Conservation (phyloP, 2,888 invertebrate genomes). For the Monochamus alternatus region DNA sequence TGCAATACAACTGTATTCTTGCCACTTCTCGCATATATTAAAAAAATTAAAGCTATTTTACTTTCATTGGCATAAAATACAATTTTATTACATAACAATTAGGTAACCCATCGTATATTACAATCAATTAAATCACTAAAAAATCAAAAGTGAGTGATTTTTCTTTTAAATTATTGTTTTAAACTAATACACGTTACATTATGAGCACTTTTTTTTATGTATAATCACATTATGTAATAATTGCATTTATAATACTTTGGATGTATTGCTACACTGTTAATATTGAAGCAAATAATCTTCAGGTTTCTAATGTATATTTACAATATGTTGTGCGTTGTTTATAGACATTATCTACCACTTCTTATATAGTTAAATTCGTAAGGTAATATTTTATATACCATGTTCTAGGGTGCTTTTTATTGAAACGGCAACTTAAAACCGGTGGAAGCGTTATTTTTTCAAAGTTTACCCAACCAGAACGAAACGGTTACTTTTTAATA, state of each 20-base stretch:
- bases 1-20: conserved; percentile 27
- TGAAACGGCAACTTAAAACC: not conserved
- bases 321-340: conserved; percentile 33
- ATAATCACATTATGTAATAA: conserved; percentile 61
- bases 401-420: conserved; percentile 3
- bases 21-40: conserved; percentile 29
- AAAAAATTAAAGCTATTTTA: conserved; percentile 37
- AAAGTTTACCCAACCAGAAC: not conserved
- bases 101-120: conserved; percentile 26
- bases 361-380: conserved; percentile 4
- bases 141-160: not conserved
- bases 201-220: conserved; percentile 57
- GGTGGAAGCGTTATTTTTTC: not conserved
- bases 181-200: conserved; percentile 44
- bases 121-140: conserved; percentile 14
- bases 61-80: conserved; percentile 14
- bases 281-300: conserved; percentile 37
- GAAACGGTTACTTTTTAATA: not conserved
- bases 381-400: not conserved
- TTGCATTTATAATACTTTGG: conserved; percentile 59
- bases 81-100: conserved; percentile 33
- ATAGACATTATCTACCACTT: conserved; percentile 29
- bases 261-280: conserved; percentile 58
- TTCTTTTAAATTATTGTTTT: conserved; percentile 21
- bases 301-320: conserved; percentile 31